Conservation (phyloP, 2,113 vertebrate genomes). For the Myotis davidii region DNA sequence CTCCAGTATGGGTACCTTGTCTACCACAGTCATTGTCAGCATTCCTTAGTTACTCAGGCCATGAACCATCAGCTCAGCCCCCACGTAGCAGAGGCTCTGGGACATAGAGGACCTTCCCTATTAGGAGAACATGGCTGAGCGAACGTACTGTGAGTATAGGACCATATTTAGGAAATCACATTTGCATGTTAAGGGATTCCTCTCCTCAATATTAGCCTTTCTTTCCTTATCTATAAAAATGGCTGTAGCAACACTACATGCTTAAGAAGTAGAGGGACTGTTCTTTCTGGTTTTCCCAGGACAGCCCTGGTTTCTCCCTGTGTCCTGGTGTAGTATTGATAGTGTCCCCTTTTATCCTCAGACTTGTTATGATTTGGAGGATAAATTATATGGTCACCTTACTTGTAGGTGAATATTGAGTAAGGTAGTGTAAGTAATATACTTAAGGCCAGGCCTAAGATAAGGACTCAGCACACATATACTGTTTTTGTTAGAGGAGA, state of each 20-base stretch:
- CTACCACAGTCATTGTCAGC: neutral
- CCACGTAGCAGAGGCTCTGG: too few species aligned
- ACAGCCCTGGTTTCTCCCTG: neutral
- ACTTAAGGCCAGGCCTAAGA: neutral
- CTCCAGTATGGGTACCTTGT: neutral
- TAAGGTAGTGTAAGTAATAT: neutral
- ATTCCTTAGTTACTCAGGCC: neutral
- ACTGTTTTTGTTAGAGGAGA: neutral
- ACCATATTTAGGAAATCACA: neutral
- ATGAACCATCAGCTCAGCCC: neutral
- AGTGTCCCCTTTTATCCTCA: neutral
- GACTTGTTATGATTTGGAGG: neutral
- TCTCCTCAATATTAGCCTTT: neutral
- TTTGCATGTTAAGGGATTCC: neutral
- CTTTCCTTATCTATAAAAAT: neutral
- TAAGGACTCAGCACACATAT: neutral
- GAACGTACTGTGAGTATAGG: neutral
- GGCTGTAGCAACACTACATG: neutral
- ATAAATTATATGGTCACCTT: neutral
- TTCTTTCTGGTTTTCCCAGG: neutral
- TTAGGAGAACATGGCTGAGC: neutral
- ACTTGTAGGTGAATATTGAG: neutral
- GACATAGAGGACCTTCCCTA: neutral
- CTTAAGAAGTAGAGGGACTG: neutral
- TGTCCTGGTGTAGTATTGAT: neutral